These are phyloP conservation scores for Phyllopteryx taeniolatus DNA, from an alignment of 2,113 vertebrate species.

Conservation along the genomic window DNA sequence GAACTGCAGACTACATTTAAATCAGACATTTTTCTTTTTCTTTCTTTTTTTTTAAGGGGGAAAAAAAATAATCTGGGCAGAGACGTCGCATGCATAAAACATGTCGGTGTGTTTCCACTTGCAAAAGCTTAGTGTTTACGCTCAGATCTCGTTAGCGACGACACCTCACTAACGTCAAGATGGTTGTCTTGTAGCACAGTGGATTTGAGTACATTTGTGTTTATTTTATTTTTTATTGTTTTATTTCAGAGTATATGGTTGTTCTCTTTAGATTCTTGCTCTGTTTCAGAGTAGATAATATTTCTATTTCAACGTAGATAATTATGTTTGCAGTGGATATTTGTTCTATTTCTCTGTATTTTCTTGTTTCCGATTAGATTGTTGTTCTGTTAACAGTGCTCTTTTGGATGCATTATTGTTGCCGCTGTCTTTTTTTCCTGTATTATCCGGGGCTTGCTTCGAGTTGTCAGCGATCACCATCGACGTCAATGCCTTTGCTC, in stretches of 20 bases:
- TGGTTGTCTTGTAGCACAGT: background rate
- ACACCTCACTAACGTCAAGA: background rate
- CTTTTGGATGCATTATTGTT: no score
- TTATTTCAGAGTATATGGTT: no score
- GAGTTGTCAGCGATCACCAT: background rate
- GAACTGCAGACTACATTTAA: conserved; percentile 1
- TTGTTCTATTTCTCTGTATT: no score
- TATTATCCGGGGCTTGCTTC: background rate
- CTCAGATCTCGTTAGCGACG: background rate
- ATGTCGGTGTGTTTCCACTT: background rate
- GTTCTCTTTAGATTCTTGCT: no score
- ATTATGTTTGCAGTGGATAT: no score
- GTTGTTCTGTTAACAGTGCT: no score
- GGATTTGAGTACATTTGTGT: no score
- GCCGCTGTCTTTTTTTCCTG: background rate
- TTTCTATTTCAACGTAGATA: background rate
- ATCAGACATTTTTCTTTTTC: background rate
- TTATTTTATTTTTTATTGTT: no score
- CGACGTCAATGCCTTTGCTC: background rate
- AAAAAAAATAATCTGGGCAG: background rate
- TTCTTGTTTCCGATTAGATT: no score
- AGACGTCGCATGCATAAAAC: background rate
- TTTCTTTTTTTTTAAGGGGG: background rate
- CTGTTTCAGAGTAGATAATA: background rate
- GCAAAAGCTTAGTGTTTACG: background rate